Evolutionary conservation across 1,140 invertebrate genomes (phyloP).

Genomic region (Rhizoglyphus robini): DNA sequence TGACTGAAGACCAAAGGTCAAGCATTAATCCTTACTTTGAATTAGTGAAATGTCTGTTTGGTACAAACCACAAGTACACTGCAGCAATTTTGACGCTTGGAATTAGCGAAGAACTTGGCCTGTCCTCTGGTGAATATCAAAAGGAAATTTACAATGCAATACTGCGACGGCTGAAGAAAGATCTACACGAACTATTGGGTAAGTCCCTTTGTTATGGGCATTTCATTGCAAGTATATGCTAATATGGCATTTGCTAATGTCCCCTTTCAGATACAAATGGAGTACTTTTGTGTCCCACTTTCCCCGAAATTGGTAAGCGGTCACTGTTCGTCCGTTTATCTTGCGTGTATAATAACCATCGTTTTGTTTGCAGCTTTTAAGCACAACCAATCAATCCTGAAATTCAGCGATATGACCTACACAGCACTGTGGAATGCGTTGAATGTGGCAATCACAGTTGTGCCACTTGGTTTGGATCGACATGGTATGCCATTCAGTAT

Average conservation of each 20-base stretch:
- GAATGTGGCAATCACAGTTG: conserved; percentile 35
- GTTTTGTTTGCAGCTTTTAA: conserved; percentile 51
- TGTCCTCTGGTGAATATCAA: not conserved
- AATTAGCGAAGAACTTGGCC: conserved; percentile 5
- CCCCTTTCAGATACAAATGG: conserved; percentile 43
- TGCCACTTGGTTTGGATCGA: conserved; percentile 34
- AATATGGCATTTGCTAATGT: not conserved
- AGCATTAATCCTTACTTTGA: conserved; percentile 15
- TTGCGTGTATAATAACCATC: too few species aligned
- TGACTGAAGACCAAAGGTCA: not conserved
- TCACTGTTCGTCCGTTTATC: too few species aligned
- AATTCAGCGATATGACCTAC: conserved; percentile 72
- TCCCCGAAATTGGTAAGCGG: conserved; percentile 54
- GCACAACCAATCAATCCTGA: conserved; percentile 61
- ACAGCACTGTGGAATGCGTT: conserved; percentile 41
- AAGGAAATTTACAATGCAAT: not conserved
- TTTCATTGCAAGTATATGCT: too few species aligned
- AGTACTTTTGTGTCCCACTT: conserved; percentile 68
- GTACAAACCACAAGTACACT: conserved; percentile 14
- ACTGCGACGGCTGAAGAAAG: conserved; percentile 34
- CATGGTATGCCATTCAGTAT: conserved; percentile 37
- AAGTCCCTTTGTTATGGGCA: too few species aligned
- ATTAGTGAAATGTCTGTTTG: conserved; percentile 20
- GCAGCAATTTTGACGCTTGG: conserved; percentile 9
- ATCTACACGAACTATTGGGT: conserved; percentile 34